Evolutionary conservation across 2,113 vertebrate genomes (phyloP), one percentile per base, ranked within the genome.

Genomic region (Ascaphus truei): DNA sequence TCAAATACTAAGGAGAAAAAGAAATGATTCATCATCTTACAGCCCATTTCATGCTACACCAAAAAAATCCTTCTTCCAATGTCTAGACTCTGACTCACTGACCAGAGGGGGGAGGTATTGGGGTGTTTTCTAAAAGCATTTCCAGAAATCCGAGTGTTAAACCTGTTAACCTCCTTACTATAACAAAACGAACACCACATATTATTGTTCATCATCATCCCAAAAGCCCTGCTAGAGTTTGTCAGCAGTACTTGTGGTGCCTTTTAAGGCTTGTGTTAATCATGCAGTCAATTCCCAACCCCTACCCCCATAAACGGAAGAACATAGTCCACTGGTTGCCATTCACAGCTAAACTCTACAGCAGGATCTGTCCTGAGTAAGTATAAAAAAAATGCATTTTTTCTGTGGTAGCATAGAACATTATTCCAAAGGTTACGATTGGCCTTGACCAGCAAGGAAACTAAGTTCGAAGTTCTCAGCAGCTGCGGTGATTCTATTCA

Each of bases 291-390:
- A 29, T 22, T 72, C 68, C 61, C 4, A 10, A 29, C 69, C 79
- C 75, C 79, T 76, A 72, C 41, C 78, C 79, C 83, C 72, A 63
- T 60, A 50, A 45, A 71, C 75, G 78, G 66, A 72, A 75, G 78
- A 65, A 79, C 18, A 84, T 77, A 1, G 0, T 86, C 85, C 82
- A 81, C 53, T 69, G 52, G 5, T 71, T 61, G 25, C 67, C 67
- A 71, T 89, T 86, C 84, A 81, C 81, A 90, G 85, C 85, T 89
- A 89, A 80, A 88, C 79, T 79, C 85, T 88, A 86, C 84, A 85
- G 88, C 84, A 91, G 88, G 89, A 85, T 84, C 85, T 86, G 84
- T 91, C 90, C 91, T 92, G 90, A 92, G 91, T 91, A 91, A 89
- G 74, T 81, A 76, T 85, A 87, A 83, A 86, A 73, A 83, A 86